Evolutionary conservation across 2,113 vertebrate genomes (phyloP).

Genomic region (Zosterops pallidus): DNA sequence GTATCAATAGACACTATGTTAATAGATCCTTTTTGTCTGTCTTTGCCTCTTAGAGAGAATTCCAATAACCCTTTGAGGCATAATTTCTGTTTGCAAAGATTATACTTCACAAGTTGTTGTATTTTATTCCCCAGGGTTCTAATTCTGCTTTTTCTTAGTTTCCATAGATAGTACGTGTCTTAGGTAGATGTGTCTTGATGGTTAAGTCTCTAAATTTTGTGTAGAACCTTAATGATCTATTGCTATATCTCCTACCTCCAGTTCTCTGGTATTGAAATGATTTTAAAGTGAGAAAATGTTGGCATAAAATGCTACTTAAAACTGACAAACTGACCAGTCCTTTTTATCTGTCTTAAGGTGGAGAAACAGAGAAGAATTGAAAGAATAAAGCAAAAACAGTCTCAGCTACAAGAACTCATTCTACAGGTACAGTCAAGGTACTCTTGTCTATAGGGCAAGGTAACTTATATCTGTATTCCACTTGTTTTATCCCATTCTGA

Average conservation of each 20-base stretch:
- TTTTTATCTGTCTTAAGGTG: slow-evolving; percentile 76
- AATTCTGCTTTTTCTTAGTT: background rate
- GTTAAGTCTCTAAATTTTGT: background rate
- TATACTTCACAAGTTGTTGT: background rate
- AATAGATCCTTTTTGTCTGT: background rate
- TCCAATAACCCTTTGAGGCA: background rate
- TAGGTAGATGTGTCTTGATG: background rate
- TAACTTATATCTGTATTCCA: slow-evolving; percentile 14
- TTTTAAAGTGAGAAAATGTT: background rate
- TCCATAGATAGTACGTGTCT: background rate
- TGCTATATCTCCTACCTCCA: background rate
- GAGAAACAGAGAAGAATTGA: slow-evolving; percentile 94
- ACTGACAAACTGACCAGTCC: background rate
- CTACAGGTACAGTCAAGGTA: slow-evolving; percentile 86
- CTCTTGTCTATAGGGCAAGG: slow-evolving; percentile 52
- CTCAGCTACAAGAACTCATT: slow-evolving; percentile 97
- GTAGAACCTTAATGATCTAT: background rate
- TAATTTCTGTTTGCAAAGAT: background rate
- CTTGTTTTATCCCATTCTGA: background rate
- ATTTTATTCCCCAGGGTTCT: background rate
- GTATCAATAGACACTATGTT: background rate
- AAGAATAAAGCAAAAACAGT: slow-evolving; percentile 98
- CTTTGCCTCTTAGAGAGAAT: background rate
- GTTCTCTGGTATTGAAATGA: background rate
- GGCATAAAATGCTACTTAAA: background rate